phyloP scores from a whole-genome alignment of 2,888 invertebrate species.

The Nycteola revayana region DNA sequence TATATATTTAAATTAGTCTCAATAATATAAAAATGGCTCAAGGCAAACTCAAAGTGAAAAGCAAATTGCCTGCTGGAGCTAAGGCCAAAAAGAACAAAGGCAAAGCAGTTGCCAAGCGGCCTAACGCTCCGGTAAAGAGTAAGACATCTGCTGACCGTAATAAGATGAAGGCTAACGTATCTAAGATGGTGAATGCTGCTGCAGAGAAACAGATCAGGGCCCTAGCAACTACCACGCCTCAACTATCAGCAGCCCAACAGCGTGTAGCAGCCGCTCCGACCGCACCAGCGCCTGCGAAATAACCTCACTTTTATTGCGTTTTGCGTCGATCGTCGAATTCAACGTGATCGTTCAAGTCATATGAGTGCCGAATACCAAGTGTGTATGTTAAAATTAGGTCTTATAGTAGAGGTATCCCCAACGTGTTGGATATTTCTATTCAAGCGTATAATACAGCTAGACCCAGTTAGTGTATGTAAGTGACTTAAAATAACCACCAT shows the following conservation, averaged over 20 bases:
- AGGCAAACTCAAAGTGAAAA: conserved; percentile 86
- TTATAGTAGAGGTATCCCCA: no score
- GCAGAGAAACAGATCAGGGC: conserved; percentile 85
- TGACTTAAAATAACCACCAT: no score
- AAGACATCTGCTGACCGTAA: conserved; percentile 82
- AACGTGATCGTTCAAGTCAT: no score
- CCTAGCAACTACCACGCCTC: conserved; percentile 75
- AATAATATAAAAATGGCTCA: conserved; percentile 80
- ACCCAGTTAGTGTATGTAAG: no score
- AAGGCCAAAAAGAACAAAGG: conserved; percentile 79
- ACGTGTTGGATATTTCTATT: no score
- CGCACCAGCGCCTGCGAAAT: conserved; percentile 61
- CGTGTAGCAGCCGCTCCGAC: conserved; percentile 67
- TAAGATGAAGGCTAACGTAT: conserved; percentile 85
- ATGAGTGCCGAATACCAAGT: no score
- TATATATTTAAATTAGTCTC: no score
- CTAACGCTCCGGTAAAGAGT: conserved; percentile 84
- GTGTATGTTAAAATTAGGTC: no score
- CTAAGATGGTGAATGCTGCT: conserved; percentile 86
- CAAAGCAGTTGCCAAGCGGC: conserved; percentile 80
- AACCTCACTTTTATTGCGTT: no score
- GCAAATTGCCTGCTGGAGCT: conserved; percentile 81
- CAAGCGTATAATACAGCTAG: no score
- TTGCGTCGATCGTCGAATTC: no score
- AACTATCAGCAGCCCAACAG: conserved; percentile 75